Base-by-base conservation (phyloP, 1,140 invertebrate species). In the Archivesica marissinica region DNA sequence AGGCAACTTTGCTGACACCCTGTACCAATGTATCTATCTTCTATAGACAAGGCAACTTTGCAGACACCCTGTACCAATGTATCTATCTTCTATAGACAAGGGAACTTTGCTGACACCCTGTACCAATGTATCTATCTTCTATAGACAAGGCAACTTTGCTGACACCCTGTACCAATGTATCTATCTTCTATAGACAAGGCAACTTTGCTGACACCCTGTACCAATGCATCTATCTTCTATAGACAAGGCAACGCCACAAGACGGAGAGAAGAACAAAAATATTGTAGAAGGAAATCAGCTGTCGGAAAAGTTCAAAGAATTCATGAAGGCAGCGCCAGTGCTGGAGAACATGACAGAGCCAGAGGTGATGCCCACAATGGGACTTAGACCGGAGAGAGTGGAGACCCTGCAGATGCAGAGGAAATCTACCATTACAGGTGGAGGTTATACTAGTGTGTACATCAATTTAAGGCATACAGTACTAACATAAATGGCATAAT, bases 331-430 rank as follows among this genome's bases (percentile, higher is more conserved):
- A 13, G 70, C 64, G 28, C 47, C 79, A 23, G n/a, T 47, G 13
- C 28, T 64, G 0, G 72, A 85, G 44, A 68, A 52, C 20, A 35
- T 64, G 23, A 15, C n/a, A 28, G 39, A 47, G n/a, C 20, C 25
- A 13, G 64, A 61, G 17, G 38, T 38, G 41, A 52, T 44, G 20
- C 38, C 64, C 4, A n/a, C 38, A n/a, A n/a, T n/a, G 0, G 72
- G 52, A 25, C 64, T 87, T 20, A 87, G 59, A 39, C 68, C 83
- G 30, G 76, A 87, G 47, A 79, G 20, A 47, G 47, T 20, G 23
- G 75, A 44, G 28, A 61, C 20, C 33, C 47, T 39, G 39, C 68
- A 72, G 84, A 86, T 17, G 30, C 61, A 23, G 54, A 80, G 44
- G 79, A 77, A 77, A 33, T n/a, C n/a, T 15, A 15, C 41, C 25